These are phyloP conservation scores for Bos javanicus DNA, from an alignment of 2,113 vertebrate species.

Conservation along the genomic window DNA sequence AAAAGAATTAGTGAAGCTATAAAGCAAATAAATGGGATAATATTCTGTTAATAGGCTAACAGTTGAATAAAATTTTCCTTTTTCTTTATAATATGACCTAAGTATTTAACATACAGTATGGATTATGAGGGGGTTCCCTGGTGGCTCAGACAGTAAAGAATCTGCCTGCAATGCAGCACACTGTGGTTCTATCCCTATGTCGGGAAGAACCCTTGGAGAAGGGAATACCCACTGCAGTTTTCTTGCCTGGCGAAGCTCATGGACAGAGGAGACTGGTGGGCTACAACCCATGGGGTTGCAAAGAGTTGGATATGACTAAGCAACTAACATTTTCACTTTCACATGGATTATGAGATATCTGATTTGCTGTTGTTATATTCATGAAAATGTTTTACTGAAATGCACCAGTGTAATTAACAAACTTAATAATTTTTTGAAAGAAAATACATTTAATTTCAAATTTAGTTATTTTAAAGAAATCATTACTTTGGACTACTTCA, in stretches of 20 bases:
- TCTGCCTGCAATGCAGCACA: background rate
- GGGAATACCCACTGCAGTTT: background rate
- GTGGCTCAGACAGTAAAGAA: background rate
- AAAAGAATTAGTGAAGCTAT: background rate
- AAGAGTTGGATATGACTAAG: background rate
- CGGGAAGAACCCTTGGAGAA: background rate
- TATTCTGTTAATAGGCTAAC: background rate
- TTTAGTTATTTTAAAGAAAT: background rate
- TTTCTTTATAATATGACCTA: background rate
- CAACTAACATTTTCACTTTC: background rate
- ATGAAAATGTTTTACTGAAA: background rate
- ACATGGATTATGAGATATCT: background rate
- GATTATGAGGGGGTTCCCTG: background rate
- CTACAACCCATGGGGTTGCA: background rate
- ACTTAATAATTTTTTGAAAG: background rate
- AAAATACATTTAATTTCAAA: slow-evolving; percentile 40
- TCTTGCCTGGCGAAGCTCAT: background rate
- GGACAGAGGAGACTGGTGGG: background rate
- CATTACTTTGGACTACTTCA: background rate
- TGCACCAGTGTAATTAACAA: background rate
- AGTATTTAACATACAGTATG: background rate
- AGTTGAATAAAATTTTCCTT: background rate
- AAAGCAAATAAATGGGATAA: background rate
- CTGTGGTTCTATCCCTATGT: background rate
- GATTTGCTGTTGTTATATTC: background rate